These are phyloP conservation scores for Campoletis sonorensis DNA, from an alignment of 1,140 invertebrate species.

Conservation along the genomic window DNA sequence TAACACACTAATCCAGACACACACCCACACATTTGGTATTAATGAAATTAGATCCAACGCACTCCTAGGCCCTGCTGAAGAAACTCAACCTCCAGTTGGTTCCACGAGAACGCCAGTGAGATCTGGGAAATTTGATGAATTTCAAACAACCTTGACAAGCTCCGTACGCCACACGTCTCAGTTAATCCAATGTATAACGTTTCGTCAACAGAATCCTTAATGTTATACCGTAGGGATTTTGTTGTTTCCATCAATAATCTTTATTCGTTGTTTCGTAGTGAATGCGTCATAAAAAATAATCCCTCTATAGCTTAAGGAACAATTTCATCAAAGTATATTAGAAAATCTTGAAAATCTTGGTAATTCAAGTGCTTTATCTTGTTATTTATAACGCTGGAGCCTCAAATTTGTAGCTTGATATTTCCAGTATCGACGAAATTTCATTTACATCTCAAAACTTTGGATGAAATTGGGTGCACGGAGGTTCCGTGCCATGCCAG, in stretches of 20 bases:
- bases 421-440: too few relatives aligned
- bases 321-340: too few relatives aligned
- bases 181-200: neutral
- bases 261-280: neutral
- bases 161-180: neutral
- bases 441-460: too few relatives aligned
- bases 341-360: too few relatives aligned
- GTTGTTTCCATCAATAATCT: neutral
- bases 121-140: neutral
- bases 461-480: too few relatives aligned
- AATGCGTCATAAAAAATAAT: neutral
- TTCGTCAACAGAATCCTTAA: neutral
- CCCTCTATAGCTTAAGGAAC: too few relatives aligned
- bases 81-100: neutral
- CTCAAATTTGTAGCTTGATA: too few relatives aligned
- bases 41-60: neutral
- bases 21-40: neutral
- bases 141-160: neutral
- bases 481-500: too few relatives aligned
- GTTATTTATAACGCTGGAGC: too few relatives aligned
- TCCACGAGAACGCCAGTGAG: neutral
- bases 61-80: neutral
- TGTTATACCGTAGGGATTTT: neutral
- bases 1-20: too few relatives aligned
- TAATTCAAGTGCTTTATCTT: too few relatives aligned